Base-by-base conservation (phyloP, 2,113 vertebrate genomes). In the Phylloscopus trochilus region DNA sequence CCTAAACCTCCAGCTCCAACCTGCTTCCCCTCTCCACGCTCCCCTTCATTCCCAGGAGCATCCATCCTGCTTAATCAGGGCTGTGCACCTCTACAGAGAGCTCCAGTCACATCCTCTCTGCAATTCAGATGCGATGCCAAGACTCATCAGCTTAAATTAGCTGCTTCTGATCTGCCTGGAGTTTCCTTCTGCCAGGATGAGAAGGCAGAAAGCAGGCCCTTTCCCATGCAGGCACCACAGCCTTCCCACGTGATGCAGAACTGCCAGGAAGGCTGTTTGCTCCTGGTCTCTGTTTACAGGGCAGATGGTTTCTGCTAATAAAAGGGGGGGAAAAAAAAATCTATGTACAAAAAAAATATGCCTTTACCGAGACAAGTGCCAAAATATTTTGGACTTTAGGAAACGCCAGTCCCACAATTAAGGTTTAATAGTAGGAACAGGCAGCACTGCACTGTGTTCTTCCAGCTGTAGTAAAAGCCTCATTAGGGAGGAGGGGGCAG, bases 251-350 rank as follows among this genome's bases (percentile, higher is more conserved):
- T 19, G 82, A 88, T 51, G 79, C 92, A 87, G 13, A 76, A 19
- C 95, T 93, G 94, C 86, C 91, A 74, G 89, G 39, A 74, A 94
- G 80, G 86, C 67, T 93, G 89, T 75, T 64, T 30, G 66, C 89
- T 96, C 80, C 92, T 90, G 90, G 77, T 94, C 94, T 90, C 94
- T 93, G 59, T 77, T 95, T 92, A 93, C 79, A 90, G 96, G 96
- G 94, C 96, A 96, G 93, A 96, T 96, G 95, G 95, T 86, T 93
- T 95, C 85, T 89, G 80, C 95, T 95, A 96, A 93, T 94, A 90
- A 83, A 83, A 73, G 64, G 16, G 8, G 4, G 4, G 9, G 6
- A 7, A 20, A 75, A 77, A 81, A 60, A 75, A 28, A 75, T 10
- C n/a, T 22, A 73, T 35, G 64, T 63, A 91, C 66, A 26, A 81